Evolutionary conservation across 1,140 invertebrate genomes (phyloP), one percentile per base, ranked within the genome.

Genomic region (Harlomillsia oculata): DNA sequence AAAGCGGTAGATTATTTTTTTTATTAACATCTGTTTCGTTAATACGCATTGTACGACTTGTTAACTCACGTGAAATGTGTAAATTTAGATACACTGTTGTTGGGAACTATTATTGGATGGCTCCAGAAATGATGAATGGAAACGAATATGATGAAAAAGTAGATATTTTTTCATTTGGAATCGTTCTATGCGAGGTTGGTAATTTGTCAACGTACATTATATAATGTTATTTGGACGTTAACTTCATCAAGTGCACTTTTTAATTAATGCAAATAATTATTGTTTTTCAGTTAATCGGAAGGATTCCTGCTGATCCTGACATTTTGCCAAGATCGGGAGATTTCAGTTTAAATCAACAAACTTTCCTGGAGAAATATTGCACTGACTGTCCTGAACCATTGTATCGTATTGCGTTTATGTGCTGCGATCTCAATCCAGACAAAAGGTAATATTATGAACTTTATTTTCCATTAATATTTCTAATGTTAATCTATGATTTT

Each of bases 71-170:
- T n/a, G n/a, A n/a, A n/a, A n/a, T n/a, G n/a, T n/a, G n/a, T n/a
- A n/a, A n/a, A 68, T 34, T 46, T 53, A 59, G 57, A 40, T 64
- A 60, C 63, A 85, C 82, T 40, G 85, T 92, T 20, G 89, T 96
- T 0, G 92, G 92, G 0, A 94, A 93, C 75, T 92, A 91, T 5
- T 96, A 94, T 70, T 97, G 90, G 91, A 97, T 97, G 91, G 92
- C 93, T 0, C 94, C 94, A 5, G 94, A 97, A 73, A 95, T 95
- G 84, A 90, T 97, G 82, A 89, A 88, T 70, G 92, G 90, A 23
- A 84, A 91, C 61, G 88, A 89, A 65, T 97, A 97, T 70, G 89
- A 97, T 71, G 91, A 97, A 71, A 92, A 95, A 74, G 91, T 96
- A 14, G 94, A 97, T 71, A 83, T 97, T 53, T 97, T 97, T 72